phyloP scores from a whole-genome alignment of 2,113 vertebrate genomes.

The Globicephala melas region DNA sequence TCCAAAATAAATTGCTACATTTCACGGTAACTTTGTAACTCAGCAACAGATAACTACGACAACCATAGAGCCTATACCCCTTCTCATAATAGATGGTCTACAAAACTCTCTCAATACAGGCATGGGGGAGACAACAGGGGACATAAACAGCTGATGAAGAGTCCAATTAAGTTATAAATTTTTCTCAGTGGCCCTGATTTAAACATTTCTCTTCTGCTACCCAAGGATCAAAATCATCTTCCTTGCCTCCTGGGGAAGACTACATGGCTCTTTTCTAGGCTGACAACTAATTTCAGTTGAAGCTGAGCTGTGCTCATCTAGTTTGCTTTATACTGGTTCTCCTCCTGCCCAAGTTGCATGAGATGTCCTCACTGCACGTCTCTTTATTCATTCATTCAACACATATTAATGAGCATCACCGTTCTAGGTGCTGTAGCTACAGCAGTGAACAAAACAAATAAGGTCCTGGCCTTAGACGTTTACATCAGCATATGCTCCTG shows the following conservation, averaged over 20 bases:
- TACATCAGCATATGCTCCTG: neutral
- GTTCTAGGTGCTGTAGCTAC: neutral
- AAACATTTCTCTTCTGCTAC: neutral
- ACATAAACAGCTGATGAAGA: neutral
- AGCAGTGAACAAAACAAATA: neutral
- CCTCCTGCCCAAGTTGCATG: neutral
- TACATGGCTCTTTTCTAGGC: neutral
- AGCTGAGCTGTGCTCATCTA: neutral
- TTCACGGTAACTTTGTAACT: neutral
- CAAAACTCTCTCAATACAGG: neutral
- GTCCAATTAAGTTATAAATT: neutral
- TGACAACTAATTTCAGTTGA: neutral
- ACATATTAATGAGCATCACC: neutral
- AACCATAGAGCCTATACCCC: neutral
- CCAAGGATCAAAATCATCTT: neutral
- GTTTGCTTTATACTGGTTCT: neutral
- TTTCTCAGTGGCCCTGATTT: neutral
- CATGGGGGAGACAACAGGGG: neutral
- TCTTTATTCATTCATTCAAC: neutral
- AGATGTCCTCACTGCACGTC: neutral
- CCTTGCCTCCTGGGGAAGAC: neutral
- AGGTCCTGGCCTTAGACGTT: neutral
- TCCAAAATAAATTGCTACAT: neutral
- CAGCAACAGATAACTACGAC: neutral
- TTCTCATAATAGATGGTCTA: neutral